Evolutionary conservation across 1,140 invertebrate species (phyloP).

Genomic region (Batillaria attramentaria): DNA sequence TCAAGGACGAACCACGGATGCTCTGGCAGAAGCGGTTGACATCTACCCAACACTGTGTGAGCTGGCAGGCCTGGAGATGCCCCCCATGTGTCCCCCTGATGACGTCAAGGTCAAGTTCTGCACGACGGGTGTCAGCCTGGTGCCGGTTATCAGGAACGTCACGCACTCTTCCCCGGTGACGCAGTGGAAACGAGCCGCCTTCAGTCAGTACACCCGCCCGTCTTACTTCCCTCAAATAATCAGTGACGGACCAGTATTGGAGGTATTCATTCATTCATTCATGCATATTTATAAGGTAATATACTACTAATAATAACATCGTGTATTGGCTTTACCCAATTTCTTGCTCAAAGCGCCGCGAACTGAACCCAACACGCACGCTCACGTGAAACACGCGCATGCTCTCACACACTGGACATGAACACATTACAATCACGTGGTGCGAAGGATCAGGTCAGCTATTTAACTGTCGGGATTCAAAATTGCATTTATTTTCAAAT

Average conservation of each 20-base stretch:
- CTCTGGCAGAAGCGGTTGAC: conserved; percentile 83
- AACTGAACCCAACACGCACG: too few relatives aligned
- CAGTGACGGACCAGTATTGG: conserved; percentile 78
- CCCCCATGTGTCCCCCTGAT: conserved; percentile 74
- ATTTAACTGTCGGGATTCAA: too few relatives aligned
- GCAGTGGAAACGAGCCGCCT: conserved; percentile 33
- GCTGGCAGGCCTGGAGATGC: conserved; percentile 75
- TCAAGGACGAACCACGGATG: conserved; percentile 45
- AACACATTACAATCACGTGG: too few relatives aligned
- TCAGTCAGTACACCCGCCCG: conserved; percentile 34
- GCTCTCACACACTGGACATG: too few relatives aligned
- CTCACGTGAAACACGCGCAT: too few relatives aligned
- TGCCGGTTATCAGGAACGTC: conserved; percentile 35
- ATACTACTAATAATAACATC: too few relatives aligned
- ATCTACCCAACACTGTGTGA: conserved; percentile 87
- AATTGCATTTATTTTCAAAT: too few relatives aligned
- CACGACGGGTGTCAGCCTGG: conserved; percentile 82
- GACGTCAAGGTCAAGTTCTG: conserved; percentile 71
- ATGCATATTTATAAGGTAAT: too few relatives aligned
- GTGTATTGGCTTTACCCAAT: too few relatives aligned
- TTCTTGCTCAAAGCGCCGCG: too few relatives aligned
- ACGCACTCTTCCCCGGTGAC: not conserved
- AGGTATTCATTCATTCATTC: too few relatives aligned
- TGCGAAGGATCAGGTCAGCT: too few relatives aligned
- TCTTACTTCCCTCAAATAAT: conserved; percentile 79